Conservation (phyloP, 2,888 invertebrate genomes). For the Phlogophora meticulosa region DNA sequence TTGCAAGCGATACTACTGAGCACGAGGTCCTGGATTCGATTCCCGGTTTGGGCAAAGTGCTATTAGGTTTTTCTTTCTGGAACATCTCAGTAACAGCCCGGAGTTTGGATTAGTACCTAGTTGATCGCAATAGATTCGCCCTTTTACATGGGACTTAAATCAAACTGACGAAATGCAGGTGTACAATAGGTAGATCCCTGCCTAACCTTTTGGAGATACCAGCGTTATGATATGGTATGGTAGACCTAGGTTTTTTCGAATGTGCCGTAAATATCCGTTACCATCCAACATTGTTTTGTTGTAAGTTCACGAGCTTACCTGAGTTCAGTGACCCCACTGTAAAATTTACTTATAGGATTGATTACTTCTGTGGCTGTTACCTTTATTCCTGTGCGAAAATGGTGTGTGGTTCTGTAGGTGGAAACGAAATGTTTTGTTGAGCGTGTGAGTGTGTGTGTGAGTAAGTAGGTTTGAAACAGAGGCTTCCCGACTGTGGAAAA, state of each 20-base stretch:
- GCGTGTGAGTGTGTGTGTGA: no score
- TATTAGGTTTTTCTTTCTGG: no score
- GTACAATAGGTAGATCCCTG: no score
- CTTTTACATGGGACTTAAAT: no score
- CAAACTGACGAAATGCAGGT: no score
- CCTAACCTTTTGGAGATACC: no score
- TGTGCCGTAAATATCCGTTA: neutral
- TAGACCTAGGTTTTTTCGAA: neutral
- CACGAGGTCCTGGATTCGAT: no score
- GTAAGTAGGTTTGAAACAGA: neutral
- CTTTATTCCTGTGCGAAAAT: conserved; percentile 26
- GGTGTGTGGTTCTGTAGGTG: neutral
- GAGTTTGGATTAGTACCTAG: no score
- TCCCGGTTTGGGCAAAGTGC: no score
- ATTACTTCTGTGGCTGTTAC: conserved; percentile 57
- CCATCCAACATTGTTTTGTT: conserved; percentile 51
- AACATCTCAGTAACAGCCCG: no score
- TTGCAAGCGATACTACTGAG: no score
- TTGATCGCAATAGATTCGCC: no score
- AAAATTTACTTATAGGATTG: conserved; percentile 72
- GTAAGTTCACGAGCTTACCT: conserved; percentile 63
- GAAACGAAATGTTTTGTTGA: conserved; percentile 27
- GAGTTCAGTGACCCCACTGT: conserved; percentile 69
- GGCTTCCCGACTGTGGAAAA: neutral
- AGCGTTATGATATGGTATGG: neutral